Conservation (phyloP, 2,797 vertebrate species). For the Pipistrellus kuhlii region DNA sequence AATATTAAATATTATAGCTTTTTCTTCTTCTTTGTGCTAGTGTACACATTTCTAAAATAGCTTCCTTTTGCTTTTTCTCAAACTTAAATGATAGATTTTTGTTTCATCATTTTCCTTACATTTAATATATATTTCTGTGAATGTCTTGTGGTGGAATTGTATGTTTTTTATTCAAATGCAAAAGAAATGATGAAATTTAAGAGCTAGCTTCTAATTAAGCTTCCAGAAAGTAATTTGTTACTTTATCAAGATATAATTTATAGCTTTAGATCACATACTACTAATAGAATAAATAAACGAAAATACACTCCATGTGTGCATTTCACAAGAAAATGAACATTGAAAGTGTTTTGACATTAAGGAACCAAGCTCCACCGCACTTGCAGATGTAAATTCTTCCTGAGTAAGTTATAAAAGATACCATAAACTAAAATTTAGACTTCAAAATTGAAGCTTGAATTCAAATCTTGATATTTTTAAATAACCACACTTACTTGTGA, state of each 20-base stretch:
- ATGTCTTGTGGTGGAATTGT: not conserved
- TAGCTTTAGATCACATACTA: not conserved
- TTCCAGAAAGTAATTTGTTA: slow-evolving; percentile 1
- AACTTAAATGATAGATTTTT: not conserved
- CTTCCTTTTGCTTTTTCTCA: not conserved
- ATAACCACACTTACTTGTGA: not conserved
- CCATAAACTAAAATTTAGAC: not conserved
- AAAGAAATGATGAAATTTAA: slow-evolving; percentile 14
- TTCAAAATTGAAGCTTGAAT: not conserved
- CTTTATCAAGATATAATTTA: not conserved
- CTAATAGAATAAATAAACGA: not conserved
- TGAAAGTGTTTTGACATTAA: not conserved
- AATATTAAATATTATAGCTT: slow-evolving; percentile 1
- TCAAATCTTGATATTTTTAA: not conserved
- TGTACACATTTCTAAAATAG: not conserved
- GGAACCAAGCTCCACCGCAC: not conserved
- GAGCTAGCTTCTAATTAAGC: not conserved
- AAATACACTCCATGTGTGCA: not conserved
- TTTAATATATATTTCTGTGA: not conserved
- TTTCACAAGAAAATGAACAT: slow-evolving; percentile 1
- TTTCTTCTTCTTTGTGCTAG: not conserved
- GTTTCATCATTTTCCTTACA: not conserved
- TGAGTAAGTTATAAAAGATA: not conserved
- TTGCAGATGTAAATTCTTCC: not conserved
- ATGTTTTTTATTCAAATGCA: not conserved